phyloP scores from a whole-genome alignment of 2,797 vertebrate species.

The Vireo griseus region DNA sequence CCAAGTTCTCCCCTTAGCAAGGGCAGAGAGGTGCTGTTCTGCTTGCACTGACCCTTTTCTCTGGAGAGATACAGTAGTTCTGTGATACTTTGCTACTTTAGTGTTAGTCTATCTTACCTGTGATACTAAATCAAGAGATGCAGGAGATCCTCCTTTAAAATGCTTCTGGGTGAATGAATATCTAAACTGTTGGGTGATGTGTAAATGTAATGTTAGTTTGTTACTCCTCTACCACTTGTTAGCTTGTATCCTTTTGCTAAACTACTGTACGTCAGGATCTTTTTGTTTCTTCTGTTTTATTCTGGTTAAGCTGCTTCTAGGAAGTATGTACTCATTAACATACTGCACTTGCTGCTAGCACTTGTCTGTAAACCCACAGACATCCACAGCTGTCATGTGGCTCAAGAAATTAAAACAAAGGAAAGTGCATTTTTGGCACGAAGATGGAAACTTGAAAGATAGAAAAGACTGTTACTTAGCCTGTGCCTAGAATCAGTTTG shows the following conservation, averaged over 20 bases:
- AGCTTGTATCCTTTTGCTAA: background rate
- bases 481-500: background rate
- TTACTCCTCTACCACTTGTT: background rate
- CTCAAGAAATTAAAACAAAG: slow-evolving; percentile 1
- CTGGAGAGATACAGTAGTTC: background rate
- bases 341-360: background rate
- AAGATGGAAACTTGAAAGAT: background rate
- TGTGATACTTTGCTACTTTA: background rate
- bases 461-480: background rate
- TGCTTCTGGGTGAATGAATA: background rate
- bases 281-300: background rate
- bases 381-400: background rate
- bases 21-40: background rate
- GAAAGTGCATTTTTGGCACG: background rate
- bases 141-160: background rate
- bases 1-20: background rate
- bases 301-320: background rate
- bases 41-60: background rate
- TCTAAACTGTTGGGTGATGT: background rate
- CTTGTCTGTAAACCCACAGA: background rate
- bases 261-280: background rate
- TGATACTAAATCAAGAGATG: background rate
- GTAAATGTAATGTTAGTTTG: background rate
- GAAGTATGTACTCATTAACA: background rate
- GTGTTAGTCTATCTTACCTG: background rate